Base-by-base conservation (phyloP, 2,797 vertebrate species). In the Cephalopachus bancanus region DNA sequence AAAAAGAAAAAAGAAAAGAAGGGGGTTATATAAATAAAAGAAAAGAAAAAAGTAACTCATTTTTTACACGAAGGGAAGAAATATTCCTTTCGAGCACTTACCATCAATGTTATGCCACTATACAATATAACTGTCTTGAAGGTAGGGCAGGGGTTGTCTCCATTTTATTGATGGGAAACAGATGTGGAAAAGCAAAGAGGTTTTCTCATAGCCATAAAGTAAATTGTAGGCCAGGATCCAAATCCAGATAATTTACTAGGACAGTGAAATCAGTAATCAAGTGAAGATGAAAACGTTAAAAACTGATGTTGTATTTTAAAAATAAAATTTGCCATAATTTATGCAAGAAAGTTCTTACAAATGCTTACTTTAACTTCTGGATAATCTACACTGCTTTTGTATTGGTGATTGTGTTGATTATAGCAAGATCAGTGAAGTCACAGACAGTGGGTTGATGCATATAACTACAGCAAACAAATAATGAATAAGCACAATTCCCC, bases 401-500 rank as follows among this genome's bases (percentile, higher is more conserved):
- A 49, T n/a, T 83, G 51, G 28, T 16, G 7, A n/a, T 78, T 86
- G 26, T 37, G 16, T 51, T 95, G 69, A 64, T 80, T 75, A 51
- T n/a, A 79, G 26, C 37, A 83, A 60, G 57, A 78, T 33, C 33
- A 64, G 14, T 74, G 64, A 92, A 83, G 30, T 83, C 37, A 90
- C 17, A 80, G 57, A 67, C 19, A 33, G 28, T 90, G 64, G 30
- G 16, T 9, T 12, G 4, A 75, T 91, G 33, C 90, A 20, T 86
- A 89, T 81, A 55, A 89, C 16, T 81, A 6, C n/a, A 89, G 57
- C 55, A 94, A 94, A 89, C 20, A 86, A 55, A 95, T 75, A 89
- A 85, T 78, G 62, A 95, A 83, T 72, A 72, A 57, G 76, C 22
- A 57, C 22, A 60, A 0, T 76, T 72, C 95, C 37, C 74, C 64